Evolutionary conservation across 2,888 invertebrate species (phyloP).

Genomic region (Ethmia dodecea): DNA sequence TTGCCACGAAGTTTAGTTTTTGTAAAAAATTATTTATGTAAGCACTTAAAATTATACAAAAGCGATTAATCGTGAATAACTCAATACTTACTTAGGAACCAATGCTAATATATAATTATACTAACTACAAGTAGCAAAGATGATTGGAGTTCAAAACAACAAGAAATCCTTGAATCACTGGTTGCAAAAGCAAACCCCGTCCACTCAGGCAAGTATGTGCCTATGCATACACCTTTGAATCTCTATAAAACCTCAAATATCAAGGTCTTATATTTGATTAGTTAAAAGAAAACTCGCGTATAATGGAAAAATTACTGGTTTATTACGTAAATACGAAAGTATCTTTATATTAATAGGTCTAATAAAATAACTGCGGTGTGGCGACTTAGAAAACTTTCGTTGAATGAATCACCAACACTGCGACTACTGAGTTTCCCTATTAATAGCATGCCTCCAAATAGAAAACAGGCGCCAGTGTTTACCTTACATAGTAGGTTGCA

Average conservation of each 20-base stretch:
- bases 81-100: too few relatives aligned
- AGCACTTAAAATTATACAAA: too few relatives aligned
- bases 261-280: constrained; percentile 8
- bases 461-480: too few relatives aligned
- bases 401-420: constrained; percentile 9
- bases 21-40: too few relatives aligned
- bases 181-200: constrained; percentile 24
- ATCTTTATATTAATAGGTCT: background rate
- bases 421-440: too few relatives aligned
- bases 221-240: constrained; percentile 3
- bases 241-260: constrained; percentile 5
- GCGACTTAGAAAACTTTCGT: constrained; percentile 10
- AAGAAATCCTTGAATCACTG: constrained; percentile 25
- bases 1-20: too few relatives aligned
- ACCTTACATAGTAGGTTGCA: too few relatives aligned
- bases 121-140: background rate
- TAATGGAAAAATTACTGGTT: background rate
- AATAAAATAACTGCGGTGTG: constrained; percentile 1
- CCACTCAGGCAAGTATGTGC: constrained; percentile 5
- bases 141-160: constrained; percentile 7
- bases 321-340: constrained; percentile 1
- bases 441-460: too few relatives aligned
- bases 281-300: background rate
- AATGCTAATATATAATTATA: too few relatives aligned
- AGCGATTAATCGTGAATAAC: too few relatives aligned